Conservation (phyloP, 2,113 vertebrate species). For the Oncorhynchus mykiss region DNA sequence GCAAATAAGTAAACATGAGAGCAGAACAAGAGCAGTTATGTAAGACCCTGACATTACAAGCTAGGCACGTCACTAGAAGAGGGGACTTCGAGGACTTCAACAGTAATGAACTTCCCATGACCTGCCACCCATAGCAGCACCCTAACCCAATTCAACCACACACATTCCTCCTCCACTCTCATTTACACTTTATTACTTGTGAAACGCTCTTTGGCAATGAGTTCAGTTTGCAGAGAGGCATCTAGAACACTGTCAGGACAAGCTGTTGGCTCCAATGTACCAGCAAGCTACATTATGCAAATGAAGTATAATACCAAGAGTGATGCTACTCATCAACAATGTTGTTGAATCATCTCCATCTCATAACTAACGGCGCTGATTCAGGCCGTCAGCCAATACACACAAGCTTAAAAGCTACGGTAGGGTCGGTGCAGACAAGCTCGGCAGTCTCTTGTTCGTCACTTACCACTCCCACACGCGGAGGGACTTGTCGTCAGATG, state of each 20-base stretch:
- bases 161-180: too few relatives aligned
- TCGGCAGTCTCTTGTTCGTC: not conserved
- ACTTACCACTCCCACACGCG: constrained; percentile 98
- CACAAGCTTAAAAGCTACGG: too few relatives aligned
- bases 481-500: constrained; percentile 96
- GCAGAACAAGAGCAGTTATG: not conserved
- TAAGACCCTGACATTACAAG: not conserved
- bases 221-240: not conserved
- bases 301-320: not conserved
- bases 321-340: not conserved
- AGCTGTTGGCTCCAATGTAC: not conserved
- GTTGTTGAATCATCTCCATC: not conserved
- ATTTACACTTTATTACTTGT: too few relatives aligned
- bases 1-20: too few relatives aligned
- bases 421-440: not conserved
- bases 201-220: constrained; percentile 15
- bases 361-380: too few relatives aligned
- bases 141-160: too few relatives aligned
- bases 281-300: not conserved
- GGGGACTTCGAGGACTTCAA: too few relatives aligned
- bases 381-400: too few relatives aligned
- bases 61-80: not conserved
- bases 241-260: not conserved
- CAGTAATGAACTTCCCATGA: too few relatives aligned
- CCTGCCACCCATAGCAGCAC: too few relatives aligned